Evolutionary conservation across 2,797 vertebrate species (phyloP).

Genomic region (Champsocephalus gunnari): DNA sequence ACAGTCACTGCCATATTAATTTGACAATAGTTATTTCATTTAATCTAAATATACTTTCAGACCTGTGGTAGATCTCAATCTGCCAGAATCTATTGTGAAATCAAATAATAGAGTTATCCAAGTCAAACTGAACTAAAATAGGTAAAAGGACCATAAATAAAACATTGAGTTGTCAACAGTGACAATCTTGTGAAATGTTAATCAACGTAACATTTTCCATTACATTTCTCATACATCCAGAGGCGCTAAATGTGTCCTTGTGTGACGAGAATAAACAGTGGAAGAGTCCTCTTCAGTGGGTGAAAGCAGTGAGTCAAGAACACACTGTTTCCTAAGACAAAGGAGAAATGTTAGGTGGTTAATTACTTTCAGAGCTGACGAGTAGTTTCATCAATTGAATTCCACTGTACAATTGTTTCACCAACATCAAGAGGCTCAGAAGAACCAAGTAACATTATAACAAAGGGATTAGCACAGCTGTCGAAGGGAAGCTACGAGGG

Average conservation of each 20-base stretch:
- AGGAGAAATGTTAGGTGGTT: conserved; percentile 49
- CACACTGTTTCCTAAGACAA: conserved; percentile 46
- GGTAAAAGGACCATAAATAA: neutral
- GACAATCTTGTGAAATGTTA: conserved; percentile 22
- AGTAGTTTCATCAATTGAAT: conserved; percentile 41
- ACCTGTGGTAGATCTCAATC: neutral
- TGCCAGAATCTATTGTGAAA: neutral
- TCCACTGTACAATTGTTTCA: conserved; percentile 46
- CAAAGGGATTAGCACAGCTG: conserved; percentile 53
- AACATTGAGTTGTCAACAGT: neutral
- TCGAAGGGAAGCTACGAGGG: conserved; percentile 6
- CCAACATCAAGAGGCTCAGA: conserved; percentile 40
- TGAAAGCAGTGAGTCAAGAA: conserved; percentile 27
- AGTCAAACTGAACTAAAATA: neutral
- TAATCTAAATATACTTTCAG: neutral
- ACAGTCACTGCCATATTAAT: neutral
- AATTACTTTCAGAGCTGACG: conserved; percentile 62
- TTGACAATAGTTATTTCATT: neutral
- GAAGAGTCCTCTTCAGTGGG: conserved; percentile 8
- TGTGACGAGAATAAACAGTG: conserved; percentile 33
- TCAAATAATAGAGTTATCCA: neutral
- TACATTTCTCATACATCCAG: conserved; percentile 10
- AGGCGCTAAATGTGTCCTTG: conserved; percentile 47
- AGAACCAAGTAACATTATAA: conserved; percentile 36
- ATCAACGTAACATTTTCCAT: conserved; percentile 31